Percentiles rank a stretch among this genome's conserved stretches.
Conservation (phyloP, 2,113 vertebrate species). For the Cepphus grylle region DNA sequence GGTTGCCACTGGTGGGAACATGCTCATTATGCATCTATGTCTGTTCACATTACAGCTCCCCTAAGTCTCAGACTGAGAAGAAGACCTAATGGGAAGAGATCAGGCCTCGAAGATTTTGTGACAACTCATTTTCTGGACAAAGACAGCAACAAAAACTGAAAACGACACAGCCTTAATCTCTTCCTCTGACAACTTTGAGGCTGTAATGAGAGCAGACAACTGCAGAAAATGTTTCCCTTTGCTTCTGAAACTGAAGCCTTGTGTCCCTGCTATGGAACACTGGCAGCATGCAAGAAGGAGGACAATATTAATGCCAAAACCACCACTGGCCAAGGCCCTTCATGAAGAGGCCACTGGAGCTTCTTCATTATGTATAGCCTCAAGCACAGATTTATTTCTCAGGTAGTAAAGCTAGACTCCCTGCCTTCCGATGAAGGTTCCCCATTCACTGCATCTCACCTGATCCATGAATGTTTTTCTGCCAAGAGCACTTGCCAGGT, state of each 20-base stretch:
- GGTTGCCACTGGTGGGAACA: neutral
- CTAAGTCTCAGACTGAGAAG: neutral
- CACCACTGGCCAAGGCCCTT: neutral
- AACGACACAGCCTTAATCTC: constrained; percentile 1
- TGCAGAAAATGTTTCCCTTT: neutral
- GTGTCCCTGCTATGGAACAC: neutral
- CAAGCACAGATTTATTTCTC: neutral
- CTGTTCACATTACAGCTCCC: neutral
- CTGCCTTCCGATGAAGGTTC: neutral
- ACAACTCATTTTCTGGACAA: constrained; percentile 45
- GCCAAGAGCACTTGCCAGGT: neutral
- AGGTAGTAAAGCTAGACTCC: neutral
- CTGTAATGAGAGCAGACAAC: constrained; percentile 36
- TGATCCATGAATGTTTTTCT: neutral
- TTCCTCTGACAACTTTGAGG: neutral
- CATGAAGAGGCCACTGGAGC: neutral
- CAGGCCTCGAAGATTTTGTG: constrained; percentile 4
- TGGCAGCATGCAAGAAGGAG: neutral
- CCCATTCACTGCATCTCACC: neutral
- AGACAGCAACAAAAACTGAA: constrained; percentile 19
- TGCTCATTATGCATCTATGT: neutral
- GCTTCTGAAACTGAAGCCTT: neutral
- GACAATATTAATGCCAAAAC: neutral
- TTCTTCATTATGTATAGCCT: neutral
- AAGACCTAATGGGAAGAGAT: constrained; percentile 4